Conservation (phyloP, 2,888 invertebrate genomes). For the Ecliptopera silaceata region DNA sequence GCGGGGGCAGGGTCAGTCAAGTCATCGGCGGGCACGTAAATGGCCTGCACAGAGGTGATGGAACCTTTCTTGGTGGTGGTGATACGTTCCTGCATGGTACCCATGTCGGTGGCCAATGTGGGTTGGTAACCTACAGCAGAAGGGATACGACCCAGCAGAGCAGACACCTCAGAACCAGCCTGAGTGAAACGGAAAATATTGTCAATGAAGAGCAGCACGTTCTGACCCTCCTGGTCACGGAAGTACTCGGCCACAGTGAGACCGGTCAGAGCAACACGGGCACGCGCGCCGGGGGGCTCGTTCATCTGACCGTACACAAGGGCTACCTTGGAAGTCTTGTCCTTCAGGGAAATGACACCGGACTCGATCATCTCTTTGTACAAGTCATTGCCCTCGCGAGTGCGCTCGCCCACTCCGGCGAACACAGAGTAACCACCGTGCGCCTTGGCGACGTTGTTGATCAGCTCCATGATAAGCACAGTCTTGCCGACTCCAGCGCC, state of each 20-base stretch:
- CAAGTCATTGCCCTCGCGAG: constrained; percentile 98
- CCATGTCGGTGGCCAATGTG: constrained; percentile 98
- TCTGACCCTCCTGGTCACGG: constrained; percentile 97
- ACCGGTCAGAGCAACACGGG: constrained; percentile 96
- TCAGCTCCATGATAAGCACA: constrained; percentile 97
- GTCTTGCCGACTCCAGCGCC: constrained; percentile 98
- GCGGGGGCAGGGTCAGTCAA: constrained; percentile 98
- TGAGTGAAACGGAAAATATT: constrained; percentile 98
- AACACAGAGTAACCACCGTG: constrained; percentile 99
- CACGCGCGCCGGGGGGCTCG: constrained; percentile 97
- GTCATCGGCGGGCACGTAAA: constrained; percentile 98
- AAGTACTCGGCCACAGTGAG: constrained; percentile 97
- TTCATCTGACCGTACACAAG: constrained; percentile 99
- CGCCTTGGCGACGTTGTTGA: constrained; percentile 97
- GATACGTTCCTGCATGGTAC: constrained; percentile 98
- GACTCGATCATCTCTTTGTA: constrained; percentile 98
- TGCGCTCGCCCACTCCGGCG: constrained; percentile 97
- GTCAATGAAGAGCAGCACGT: constrained; percentile 97
- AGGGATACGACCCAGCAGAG: constrained; percentile 97
- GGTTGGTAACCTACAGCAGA: constrained; percentile 98
- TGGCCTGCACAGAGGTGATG: constrained; percentile 97
- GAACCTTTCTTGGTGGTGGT: constrained; percentile 97
- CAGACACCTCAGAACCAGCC: constrained; percentile 95
- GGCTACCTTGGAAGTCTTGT: constrained; percentile 95
- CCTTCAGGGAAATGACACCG: constrained; percentile 95